Evolutionary conservation across 2,797 vertebrate genomes (phyloP).

Genomic region (Enteromius viviparus): DNA sequence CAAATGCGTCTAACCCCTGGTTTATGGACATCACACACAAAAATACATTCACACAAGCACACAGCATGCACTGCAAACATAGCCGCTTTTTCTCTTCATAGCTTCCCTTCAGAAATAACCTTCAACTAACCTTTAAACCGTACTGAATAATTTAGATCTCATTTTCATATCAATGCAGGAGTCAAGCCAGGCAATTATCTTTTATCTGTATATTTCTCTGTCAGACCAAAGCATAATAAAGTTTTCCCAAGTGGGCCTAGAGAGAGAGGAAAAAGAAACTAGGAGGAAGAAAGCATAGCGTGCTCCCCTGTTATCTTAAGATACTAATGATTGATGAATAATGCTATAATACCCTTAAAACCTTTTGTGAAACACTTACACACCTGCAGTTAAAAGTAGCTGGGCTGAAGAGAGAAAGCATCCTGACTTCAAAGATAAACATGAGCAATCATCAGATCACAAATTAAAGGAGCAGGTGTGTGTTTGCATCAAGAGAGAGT

Average conservation of each 20-base stretch:
- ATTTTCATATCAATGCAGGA: slow-evolving; percentile 99
- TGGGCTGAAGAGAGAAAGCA: slow-evolving; percentile 53
- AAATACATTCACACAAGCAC: slow-evolving; percentile 35
- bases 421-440: slow-evolving; percentile 76
- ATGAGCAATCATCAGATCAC: slow-evolving; percentile 80
- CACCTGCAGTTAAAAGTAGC: slow-evolving; percentile 68
- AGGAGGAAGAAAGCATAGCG: slow-evolving; percentile 45
- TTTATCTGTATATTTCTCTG: slow-evolving; percentile 97
- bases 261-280: slow-evolving; percentile 58
- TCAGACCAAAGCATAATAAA: slow-evolving; percentile 91
- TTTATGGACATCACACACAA: slow-evolving; percentile 37
- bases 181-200: slow-evolving; percentile 99
- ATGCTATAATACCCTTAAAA: slow-evolving; percentile 88
- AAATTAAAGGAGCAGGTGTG: slow-evolving; percentile 69
- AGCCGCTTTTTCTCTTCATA: slow-evolving; percentile 59
- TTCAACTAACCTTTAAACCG: slow-evolving; percentile 98
- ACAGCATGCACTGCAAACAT: slow-evolving; percentile 53
- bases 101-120: slow-evolving; percentile 88
- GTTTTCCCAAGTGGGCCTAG: slow-evolving; percentile 83
- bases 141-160: slow-evolving; percentile 98
- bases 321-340: slow-evolving; percentile 88
- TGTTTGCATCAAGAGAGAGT: slow-evolving; percentile 41
- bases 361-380: slow-evolving; percentile 73
- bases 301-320: slow-evolving; percentile 78
- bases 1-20: slow-evolving; percentile 72